Evolutionary conservation across 2,888 invertebrate species (phyloP).

Genomic region (Seira ritae): DNA sequence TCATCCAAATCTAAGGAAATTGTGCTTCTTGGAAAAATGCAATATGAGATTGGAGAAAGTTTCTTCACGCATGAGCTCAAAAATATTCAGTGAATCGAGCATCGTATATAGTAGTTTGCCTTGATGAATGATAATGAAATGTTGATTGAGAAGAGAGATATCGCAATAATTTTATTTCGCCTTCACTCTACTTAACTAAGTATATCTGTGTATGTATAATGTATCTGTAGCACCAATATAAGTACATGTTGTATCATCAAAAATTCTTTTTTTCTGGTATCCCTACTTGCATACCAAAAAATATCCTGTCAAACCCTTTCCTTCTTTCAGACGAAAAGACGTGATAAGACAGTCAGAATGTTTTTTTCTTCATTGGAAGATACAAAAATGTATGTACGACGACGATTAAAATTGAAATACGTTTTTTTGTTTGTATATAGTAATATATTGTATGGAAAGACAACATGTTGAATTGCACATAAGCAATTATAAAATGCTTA

Average conservation of each 20-base stretch:
- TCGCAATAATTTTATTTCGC: conserved; percentile 3
- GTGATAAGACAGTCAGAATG: conserved; percentile 4
- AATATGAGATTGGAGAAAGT: neutral
- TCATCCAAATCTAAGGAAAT: too few species aligned
- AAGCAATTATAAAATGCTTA: neutral
- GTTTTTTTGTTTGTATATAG: neutral
- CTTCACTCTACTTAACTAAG: neutral
- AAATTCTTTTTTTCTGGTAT: too few species aligned
- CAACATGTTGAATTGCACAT: conserved; percentile 38
- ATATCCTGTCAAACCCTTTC: neutral
- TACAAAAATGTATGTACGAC: conserved; percentile 1
- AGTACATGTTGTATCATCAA: too few species aligned
- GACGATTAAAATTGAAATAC: neutral
- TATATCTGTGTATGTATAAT: neutral
- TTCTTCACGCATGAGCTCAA: neutral
- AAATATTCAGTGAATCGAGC: conserved; percentile 3
- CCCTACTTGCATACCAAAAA: too few species aligned
- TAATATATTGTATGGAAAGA: conserved; percentile 64
- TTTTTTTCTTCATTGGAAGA: conserved; percentile 2
- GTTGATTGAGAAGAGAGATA: conserved; percentile 11
- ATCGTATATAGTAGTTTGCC: neutral
- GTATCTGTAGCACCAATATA: too few species aligned
- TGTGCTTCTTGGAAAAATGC: too few species aligned
- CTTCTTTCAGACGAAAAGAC: neutral
- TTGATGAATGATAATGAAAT: conserved; percentile 11